Conservation (phyloP, 2,888 invertebrate genomes). For the Arge pagana region DNA sequence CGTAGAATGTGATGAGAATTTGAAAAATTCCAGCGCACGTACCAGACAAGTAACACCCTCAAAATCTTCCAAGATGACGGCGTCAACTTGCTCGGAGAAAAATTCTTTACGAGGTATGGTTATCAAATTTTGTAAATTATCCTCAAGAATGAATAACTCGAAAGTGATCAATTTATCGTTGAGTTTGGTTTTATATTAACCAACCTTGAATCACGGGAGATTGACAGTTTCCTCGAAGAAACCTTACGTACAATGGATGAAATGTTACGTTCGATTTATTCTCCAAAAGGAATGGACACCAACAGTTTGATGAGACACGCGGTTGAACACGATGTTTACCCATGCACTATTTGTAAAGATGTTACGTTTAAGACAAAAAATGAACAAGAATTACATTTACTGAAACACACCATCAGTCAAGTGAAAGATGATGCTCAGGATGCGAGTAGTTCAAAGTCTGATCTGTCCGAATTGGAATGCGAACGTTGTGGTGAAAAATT, state of each 20-base stretch:
- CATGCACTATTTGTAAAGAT: constrained; percentile 11
- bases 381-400: constrained; percentile 22
- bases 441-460: constrained; percentile 14
- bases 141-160: too few species aligned
- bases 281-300: constrained; percentile 1
- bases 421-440: constrained; percentile 14
- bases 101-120: too few species aligned
- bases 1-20: constrained; percentile 7
- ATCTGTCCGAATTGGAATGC: constrained; percentile 8
- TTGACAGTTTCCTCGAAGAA: too few species aligned
- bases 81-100: too few species aligned
- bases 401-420: constrained; percentile 9
- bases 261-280: constrained; percentile 13
- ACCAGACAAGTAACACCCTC: constrained; percentile 15
- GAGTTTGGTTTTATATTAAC: too few species aligned
- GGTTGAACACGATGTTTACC: constrained; percentile 8
- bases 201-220: too few species aligned
- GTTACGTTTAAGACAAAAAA: constrained; percentile 16
- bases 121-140: too few species aligned
- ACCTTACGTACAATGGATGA: too few species aligned
- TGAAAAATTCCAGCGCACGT: constrained; percentile 11
- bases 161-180: too few species aligned
- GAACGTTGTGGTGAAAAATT: constrained; percentile 16
- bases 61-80: too few species aligned
- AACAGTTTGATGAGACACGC: constrained; percentile 8